Base-by-base conservation (phyloP, 2,888 invertebrate genomes). In the Urechis unicinctus region DNA sequence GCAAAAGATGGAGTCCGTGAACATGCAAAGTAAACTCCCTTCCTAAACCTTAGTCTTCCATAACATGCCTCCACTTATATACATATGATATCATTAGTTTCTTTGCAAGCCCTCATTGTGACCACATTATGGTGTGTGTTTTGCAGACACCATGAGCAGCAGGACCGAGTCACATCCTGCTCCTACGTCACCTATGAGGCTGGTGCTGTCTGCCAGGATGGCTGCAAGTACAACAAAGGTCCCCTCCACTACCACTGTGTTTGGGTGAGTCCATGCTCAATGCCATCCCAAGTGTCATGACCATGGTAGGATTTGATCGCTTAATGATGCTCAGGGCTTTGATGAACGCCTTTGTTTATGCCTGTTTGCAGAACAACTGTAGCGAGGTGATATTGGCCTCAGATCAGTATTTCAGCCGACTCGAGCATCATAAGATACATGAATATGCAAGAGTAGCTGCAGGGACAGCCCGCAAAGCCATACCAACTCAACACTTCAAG, bases 171-270 rank as follows among this genome's bases (percentile, higher is more conserved):
- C 52, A 89, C 89, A 0, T 88, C 89, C 25, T 85, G 87, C 2
- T 86, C 86, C 71, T 85, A 85, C 73, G 83, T 83, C 0, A 84
- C 83, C 49, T 83, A 84, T 2, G 83, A 86, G 50, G 82, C 82
- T 53, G 83, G 83, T 58, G 85, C 72, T 50, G 63, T 69, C 5
- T 86, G 86, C 67, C 83, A 25, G 59, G 25, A 66, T 43, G 63
- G 55, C 26, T 75, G 73, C 63, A 67, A 66, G 48, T 70, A 66
- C 60, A 68, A 60, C 50, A 83, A 86, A 65, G 87, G 87, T 62
- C 87, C 88, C 61, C 88, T 86, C 50, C 92, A 92, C 72, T 91
- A 87, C 71, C 92, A 93, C 73, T 93, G 92, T 80, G 88, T 87
- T 71, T 90, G 90, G 90, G 88, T 88, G 80, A 80, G 84, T 74